Evolutionary conservation across 2,113 vertebrate genomes (phyloP).

Genomic region (human): DNA sequence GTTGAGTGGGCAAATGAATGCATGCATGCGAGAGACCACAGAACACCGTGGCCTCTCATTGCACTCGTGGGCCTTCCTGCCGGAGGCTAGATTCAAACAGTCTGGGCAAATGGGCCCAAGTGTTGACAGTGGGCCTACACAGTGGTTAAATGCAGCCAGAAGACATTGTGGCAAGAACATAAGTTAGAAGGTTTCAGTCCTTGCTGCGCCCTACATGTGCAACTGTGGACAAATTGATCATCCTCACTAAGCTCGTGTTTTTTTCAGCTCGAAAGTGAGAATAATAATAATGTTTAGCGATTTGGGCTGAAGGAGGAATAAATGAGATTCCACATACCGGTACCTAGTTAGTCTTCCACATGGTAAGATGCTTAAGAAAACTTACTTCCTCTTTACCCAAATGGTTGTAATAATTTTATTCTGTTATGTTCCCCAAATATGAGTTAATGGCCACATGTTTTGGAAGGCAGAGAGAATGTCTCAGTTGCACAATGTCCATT

Average conservation of each 20-base stretch:
- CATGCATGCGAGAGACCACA: too few relatives aligned
- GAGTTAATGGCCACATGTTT: too few relatives aligned
- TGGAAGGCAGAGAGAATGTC: too few relatives aligned
- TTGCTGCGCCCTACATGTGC: not conserved
- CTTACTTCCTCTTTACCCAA: too few relatives aligned
- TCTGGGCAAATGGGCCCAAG: not conserved
- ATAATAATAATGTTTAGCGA: not conserved
- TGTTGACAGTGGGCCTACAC: rapidly evolving
- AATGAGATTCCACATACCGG: not conserved
- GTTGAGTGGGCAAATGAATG: not conserved
- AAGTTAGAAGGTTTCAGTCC: not conserved
- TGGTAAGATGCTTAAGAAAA: too few relatives aligned
- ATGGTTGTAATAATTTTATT: too few relatives aligned
- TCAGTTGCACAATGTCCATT: too few relatives aligned
- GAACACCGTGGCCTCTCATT: not conserved
- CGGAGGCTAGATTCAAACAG: not conserved
- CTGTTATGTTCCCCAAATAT: too few relatives aligned
- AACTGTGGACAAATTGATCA: not conserved
- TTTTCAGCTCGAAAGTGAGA: not conserved
- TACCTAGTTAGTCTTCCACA: too few relatives aligned
- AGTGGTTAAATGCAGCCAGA: not conserved
- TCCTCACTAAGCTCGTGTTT: not conserved
- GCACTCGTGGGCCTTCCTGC: not conserved
- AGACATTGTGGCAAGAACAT: not conserved
- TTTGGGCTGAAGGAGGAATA: not conserved